A percentile compares a stretch with the other conserved stretches of the same genome.
phyloP scores from a whole-genome alignment of 2,888 invertebrate genomes.

The Tetragonula carbonaria region DNA sequence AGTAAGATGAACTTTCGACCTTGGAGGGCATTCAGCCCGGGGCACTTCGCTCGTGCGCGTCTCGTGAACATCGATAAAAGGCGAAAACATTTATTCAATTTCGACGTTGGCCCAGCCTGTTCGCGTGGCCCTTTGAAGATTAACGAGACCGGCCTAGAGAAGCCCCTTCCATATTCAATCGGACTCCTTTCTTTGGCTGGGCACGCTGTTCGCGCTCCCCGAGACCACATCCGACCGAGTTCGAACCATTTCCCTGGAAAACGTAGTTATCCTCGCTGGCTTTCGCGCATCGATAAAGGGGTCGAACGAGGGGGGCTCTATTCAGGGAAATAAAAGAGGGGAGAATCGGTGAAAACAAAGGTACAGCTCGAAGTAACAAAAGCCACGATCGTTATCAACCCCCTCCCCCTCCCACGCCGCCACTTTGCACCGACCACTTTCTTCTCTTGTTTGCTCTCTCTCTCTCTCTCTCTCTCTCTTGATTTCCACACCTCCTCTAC shows the following conservation, averaged over 20 bases:
- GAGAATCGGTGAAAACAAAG: conserved; percentile 28
- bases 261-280: conserved; percentile 69
- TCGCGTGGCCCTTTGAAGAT: conserved; percentile 68
- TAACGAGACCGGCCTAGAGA: conserved; percentile 59
- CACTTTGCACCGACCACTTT: conserved; percentile 50
- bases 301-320: background rate
- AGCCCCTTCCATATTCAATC: conserved; percentile 47
- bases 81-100: conserved; percentile 68
- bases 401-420: conserved; percentile 14
- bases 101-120: conserved; percentile 54
- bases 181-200: conserved; percentile 31
- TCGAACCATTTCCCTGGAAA: conserved; percentile 68
- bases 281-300: conserved; percentile 51
- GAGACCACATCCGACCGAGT: conserved; percentile 61
- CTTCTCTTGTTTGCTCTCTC: conserved; percentile 33
- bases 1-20: conserved; percentile 23
- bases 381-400: conserved; percentile 68
- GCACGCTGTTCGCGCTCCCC: conserved; percentile 14
- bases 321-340: conserved; percentile 42
- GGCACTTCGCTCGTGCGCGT: background rate
- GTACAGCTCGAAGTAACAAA: conserved; percentile 58
- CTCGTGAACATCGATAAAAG: conserved; percentile 27
- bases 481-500: background rate
- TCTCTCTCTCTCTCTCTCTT: background rate
- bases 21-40: background rate